Conservation (phyloP, 1,140 invertebrate species). For the Anoplophora glabripennis region DNA sequence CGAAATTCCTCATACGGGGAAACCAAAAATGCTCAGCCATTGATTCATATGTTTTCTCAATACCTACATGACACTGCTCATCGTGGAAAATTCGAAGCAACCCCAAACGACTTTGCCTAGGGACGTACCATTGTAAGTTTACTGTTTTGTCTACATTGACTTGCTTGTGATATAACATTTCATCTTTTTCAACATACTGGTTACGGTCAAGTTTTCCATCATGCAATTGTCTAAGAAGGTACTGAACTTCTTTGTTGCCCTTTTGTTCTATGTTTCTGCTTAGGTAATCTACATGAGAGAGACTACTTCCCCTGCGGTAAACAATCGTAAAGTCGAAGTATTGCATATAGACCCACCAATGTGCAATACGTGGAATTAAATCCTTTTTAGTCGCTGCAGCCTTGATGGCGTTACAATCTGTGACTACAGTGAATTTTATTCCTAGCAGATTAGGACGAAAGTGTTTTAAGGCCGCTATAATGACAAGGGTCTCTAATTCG, state of each 20-base stretch:
- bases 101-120: too few species aligned
- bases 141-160: not conserved
- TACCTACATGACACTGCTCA: too few species aligned
- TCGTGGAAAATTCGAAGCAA: too few species aligned
- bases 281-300: constrained; percentile 12
- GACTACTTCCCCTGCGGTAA: not conserved
- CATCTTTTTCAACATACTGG: constrained; percentile 15
- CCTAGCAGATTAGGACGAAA: constrained; percentile 47
- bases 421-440: constrained; percentile 43
- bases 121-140: too few species aligned
- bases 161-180: constrained; percentile 1
- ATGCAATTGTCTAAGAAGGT: constrained; percentile 2
- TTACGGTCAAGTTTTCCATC: constrained; percentile 18
- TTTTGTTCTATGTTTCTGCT: constrained; percentile 15
- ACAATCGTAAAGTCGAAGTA: not conserved
- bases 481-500: constrained; percentile 30
- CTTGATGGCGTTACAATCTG: constrained; percentile 46
- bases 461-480: constrained; percentile 37
- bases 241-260: constrained; percentile 7
- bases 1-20: too few species aligned
- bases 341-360: constrained; percentile 39
- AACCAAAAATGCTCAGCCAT: too few species aligned
- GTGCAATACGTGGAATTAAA: constrained; percentile 39
- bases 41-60: too few species aligned
- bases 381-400: constrained; percentile 46